Percentiles rank a stretch among this genome's conserved stretches.
Conservation (phyloP, 2,797 vertebrate species). For the Alosa sapidissima region DNA sequence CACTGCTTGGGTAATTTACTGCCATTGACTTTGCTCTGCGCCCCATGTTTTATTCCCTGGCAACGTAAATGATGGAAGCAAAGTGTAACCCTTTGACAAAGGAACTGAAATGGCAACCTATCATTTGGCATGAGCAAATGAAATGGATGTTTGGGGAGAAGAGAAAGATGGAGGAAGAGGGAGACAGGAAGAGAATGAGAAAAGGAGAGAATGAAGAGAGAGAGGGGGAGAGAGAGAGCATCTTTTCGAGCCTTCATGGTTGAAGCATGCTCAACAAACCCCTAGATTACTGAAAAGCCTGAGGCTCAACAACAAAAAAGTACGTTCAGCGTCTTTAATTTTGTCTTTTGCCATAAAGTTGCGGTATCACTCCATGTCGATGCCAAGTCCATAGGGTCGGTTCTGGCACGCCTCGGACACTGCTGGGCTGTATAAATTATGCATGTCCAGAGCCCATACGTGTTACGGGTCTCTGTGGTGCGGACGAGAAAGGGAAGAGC, state of each 20-base stretch:
- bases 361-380: not conserved
- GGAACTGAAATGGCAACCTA: conserved; percentile 60
- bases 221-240: not conserved
- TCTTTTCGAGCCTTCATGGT: not conserved
- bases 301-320: not conserved
- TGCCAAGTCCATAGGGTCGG: not conserved
- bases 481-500: conserved; percentile 58
- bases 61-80: conserved; percentile 55
- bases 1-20: conserved; percentile 29
- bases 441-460: conserved; percentile 63
- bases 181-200: not conserved
- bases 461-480: conserved; percentile 66
- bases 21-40: not conserved
- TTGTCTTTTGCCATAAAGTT: not conserved
- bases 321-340: not conserved
- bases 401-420: not conserved
- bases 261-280: not conserved
- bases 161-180: not conserved
- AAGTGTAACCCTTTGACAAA: conserved; percentile 64
- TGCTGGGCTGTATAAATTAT: conserved; percentile 62
- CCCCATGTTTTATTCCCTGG: not conserved
- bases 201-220: not conserved
- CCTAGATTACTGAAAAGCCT: not conserved
- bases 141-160: conserved; percentile 17
- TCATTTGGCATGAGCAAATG: conserved; percentile 56